A percentile compares a stretch with the other conserved stretches of the same genome.
phyloP scores from a whole-genome alignment of 2,797 vertebrate species.

The Tokudaia tokunoshimensis region DNA sequence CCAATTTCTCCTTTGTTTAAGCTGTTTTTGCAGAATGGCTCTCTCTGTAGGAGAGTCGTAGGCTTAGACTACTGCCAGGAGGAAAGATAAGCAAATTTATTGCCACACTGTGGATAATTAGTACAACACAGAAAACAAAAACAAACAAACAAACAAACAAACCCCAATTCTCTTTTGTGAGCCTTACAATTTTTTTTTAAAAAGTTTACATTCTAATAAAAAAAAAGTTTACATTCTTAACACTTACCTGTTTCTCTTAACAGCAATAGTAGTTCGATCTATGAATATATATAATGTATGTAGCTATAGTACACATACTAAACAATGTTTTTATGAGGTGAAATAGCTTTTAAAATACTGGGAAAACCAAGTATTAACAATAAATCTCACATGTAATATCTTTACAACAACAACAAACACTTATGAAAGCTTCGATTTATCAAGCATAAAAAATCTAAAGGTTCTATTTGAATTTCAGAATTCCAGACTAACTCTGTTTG shows the following conservation, averaged over 20 bases:
- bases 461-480: slow-evolving; percentile 61
- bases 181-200: background rate
- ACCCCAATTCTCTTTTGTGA: background rate
- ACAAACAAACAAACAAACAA: background rate
- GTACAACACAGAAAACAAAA: background rate
- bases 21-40: background rate
- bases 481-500: slow-evolving; percentile 40
- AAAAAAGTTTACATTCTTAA: slow-evolving; percentile 44
- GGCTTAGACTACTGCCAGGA: background rate
- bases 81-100: slow-evolving; percentile 49
- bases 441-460: background rate
- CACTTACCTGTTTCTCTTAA: slow-evolving; percentile 40
- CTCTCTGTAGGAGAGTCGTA: background rate
- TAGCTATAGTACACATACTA: slow-evolving; percentile 6
- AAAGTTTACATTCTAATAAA: slow-evolving; percentile 37
- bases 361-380: slow-evolving; percentile 54
- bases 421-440: background rate
- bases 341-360: slow-evolving; percentile 44
- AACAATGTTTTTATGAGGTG: background rate
- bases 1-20: slow-evolving; percentile 33
- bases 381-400: background rate
- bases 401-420: background rate
- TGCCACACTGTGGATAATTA: background rate
- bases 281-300: slow-evolving; percentile 29
- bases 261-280: background rate